Base-by-base conservation (phyloP, 1,140 invertebrate species). In the Carposina sasakii region DNA sequence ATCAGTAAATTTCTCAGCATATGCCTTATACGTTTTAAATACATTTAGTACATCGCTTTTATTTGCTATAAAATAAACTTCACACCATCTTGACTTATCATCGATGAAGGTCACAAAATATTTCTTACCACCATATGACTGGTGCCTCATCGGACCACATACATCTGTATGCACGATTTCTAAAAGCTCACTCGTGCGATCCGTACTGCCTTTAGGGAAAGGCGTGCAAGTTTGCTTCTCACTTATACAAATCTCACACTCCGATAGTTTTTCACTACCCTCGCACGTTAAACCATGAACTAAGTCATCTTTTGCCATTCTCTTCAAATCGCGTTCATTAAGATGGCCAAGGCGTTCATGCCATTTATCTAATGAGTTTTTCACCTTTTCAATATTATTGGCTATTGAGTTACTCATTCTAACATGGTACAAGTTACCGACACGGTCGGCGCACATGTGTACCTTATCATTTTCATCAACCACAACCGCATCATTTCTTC, bases 41-140 rank as follows among this genome's bases (percentile, higher is more conserved):
- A 55, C 53, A 8, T 64, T 39, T 1, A 72, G 48, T 4, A 79
- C 76, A 37, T 77, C 57, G 39, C 13, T 48, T 63, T 85, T 86
- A 3, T 63, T 55, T 46, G 70, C 70, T 5, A 86, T 40, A 31
- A 85, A 67, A 33, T 75, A 64, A 9, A 81, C 60, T 28, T 57
- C 49, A 24, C 61, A 57, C 52, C 70, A 72, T 47, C 69, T 36
- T n/a, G 3, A 53, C 36, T 24, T 45, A 23, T 75, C 67, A 41
- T 73, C 65, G 28, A 69, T 64, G 23, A 70, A 70, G 9, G 62
- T 57, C 6, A 68, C 20, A 23, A 70, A 69, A 53, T 71, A 68
- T 44, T 44, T 56, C 52, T 44, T n/a, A 50, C 49, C 19, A 48
- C 52, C 17, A 52, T 39, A 57, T 30, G 48, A 26, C n/a, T n/a